These are phyloP conservation scores for Nephrotoma guestfalica DNA, from an alignment of 2,888 invertebrate genomes.

Conservation along the genomic window DNA sequence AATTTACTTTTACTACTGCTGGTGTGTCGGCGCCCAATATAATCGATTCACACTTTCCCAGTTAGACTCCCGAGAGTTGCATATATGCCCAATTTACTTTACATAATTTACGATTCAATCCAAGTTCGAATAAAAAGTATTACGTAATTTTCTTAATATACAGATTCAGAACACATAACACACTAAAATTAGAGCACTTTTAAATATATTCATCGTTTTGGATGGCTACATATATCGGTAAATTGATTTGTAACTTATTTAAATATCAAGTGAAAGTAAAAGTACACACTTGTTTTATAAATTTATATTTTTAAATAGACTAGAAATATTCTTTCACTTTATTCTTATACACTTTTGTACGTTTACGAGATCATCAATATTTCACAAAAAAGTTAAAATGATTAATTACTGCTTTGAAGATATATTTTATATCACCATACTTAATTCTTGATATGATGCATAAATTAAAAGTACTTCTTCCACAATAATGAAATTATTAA, in stretches of 20 bases:
- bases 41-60: too few species aligned
- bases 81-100: too few species aligned
- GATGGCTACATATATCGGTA: neutral
- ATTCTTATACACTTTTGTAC: neutral
- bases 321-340: neutral
- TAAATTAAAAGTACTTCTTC: too few species aligned
- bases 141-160: neutral
- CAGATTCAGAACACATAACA: neutral
- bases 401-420: neutral
- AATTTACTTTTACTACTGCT: too few species aligned
- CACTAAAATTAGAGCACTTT: neutral
- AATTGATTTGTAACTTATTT: neutral
- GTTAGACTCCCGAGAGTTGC: too few species aligned
- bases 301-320: neutral
- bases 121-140: neutral
- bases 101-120: too few species aligned
- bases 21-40: too few species aligned
- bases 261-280: neutral
- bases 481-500: too few species aligned
- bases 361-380: neutral
- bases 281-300: neutral
- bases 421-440: neutral
- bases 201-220: neutral
- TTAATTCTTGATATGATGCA: too few species aligned
- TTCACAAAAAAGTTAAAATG: neutral